Base-by-base conservation (phyloP, 2,113 vertebrate species). In the Hemibagrus wyckioides region DNA sequence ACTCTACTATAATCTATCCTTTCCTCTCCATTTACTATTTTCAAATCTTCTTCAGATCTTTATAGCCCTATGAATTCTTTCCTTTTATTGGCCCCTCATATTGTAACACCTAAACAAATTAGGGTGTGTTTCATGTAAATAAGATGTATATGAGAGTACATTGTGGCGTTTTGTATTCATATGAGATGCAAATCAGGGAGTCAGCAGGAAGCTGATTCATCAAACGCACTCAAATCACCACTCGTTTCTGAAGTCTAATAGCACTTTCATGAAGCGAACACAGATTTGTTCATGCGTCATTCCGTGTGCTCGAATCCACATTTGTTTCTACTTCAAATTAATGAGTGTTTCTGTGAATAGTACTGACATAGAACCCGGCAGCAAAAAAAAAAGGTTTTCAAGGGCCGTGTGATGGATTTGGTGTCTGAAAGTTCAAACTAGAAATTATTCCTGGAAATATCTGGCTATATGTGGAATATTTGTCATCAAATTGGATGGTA, bases 291-390 rank as follows among this genome's bases (percentile, higher is more conserved):
- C 52, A 57, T 39, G 52, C 3, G 30, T 57, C 52, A 80, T 57
- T 80, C 52, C 4, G 9, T 33, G 30, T 13, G 17, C 52, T 23
- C 21, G 36, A 14, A 36, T 36, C 21, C 79, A 25, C 52, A 52
- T 28, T 56, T 56, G 52, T 80, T 57, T 57, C 52, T 80, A 80
- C 50, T 80, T 56, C 30, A 33, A 15, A 33, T 79, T 39, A 15
- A 77, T 23, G 23, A 80, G 33, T 57, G 30, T 57, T 80, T 57
- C 30, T 57, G 52, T 80, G 57, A 80, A 80, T 80, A 80, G 79
- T 13, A 57, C 52, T 36, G 30, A 28, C 33, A 5, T n/a, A 36
- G 8, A 33, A 4, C 28, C 7, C n/a, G n/a, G n/a, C n/a, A 14
- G 1, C 10, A 17, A 11, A 21, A 80, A 30, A 54, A 19, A 28